phyloP scores from a whole-genome alignment of 1,140 invertebrate species.

The Calliphora vicina region DNA sequence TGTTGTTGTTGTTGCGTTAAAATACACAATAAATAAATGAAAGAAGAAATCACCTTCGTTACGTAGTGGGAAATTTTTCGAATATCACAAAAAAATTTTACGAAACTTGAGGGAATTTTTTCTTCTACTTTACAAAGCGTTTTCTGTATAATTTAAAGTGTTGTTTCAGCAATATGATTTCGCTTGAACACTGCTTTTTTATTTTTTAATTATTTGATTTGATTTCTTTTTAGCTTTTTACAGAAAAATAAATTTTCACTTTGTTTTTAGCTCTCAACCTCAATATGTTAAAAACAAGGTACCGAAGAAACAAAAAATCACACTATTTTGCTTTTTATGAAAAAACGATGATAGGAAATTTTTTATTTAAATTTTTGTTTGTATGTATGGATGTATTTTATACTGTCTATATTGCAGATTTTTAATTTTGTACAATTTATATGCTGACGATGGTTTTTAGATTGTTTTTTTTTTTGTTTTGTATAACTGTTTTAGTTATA shows the following conservation, averaged over 20 bases:
- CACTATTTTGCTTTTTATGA: constrained; percentile 19
- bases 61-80: constrained; percentile 47
- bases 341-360: constrained; percentile 44
- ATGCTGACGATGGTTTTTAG: neutral
- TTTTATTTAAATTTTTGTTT: constrained; percentile 48
- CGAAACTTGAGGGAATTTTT: constrained; percentile 46
- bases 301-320: constrained; percentile 23
- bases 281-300: neutral
- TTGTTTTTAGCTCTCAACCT: constrained; percentile 17
- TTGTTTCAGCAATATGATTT: constrained; percentile 35
- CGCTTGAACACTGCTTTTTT: neutral
- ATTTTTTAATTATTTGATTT: neutral
- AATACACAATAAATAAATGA: neutral
- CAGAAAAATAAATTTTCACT: neutral
- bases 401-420: constrained; percentile 45
- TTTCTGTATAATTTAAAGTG: constrained; percentile 53
- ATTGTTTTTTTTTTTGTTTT: neutral
- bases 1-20: constrained; percentile 26
- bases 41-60: constrained; percentile 40
- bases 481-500: neutral
- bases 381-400: constrained; percentile 39
- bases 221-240: neutral
- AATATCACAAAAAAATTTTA: constrained; percentile 37
- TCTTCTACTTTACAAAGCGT: constrained; percentile 48
- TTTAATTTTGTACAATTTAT: constrained; percentile 42